Conservation (phyloP, 37 sponge, comb jelly and placozoan species). For the Beroe forskalii region DNA sequence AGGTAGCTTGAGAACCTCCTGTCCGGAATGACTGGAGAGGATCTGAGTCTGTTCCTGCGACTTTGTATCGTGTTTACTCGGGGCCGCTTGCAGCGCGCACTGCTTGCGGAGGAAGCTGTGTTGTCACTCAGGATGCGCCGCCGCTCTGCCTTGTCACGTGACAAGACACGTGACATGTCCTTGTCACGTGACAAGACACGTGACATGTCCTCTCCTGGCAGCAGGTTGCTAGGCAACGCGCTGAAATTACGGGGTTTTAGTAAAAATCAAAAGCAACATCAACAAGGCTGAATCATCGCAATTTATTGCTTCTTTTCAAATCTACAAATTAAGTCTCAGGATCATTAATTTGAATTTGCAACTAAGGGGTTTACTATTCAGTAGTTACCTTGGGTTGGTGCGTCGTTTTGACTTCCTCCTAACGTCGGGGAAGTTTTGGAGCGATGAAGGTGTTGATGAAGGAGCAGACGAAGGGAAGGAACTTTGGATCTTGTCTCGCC, state of each 20-base stretch:
- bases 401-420: neutral
- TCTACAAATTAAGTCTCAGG: no score
- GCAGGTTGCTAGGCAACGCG: no score
- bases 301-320: no score
- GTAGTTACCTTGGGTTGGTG: neutral
- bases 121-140: conserved; percentile 21
- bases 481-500: neutral
- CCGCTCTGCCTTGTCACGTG: neutral
- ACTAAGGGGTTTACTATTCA: no score
- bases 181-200: neutral
- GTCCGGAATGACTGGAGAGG: conserved; percentile 22
- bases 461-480: neutral
- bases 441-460: neutral
- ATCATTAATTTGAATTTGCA: no score
- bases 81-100: neutral
- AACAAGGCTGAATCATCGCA: no score
- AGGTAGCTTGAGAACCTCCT: conserved; percentile 50
- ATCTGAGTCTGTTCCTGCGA: neutral
- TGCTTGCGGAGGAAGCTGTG: neutral
- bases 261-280: no score
- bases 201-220: no score
- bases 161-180: neutral
- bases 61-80: conserved; percentile 5
- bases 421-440: neutral
- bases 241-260: no score